Percentiles rank a stretch among this genome's conserved stretches.
These are phyloP conservation scores for Acanthisitta chloris DNA, from an alignment of 2,113 vertebrate species.

Conservation along the genomic window DNA sequence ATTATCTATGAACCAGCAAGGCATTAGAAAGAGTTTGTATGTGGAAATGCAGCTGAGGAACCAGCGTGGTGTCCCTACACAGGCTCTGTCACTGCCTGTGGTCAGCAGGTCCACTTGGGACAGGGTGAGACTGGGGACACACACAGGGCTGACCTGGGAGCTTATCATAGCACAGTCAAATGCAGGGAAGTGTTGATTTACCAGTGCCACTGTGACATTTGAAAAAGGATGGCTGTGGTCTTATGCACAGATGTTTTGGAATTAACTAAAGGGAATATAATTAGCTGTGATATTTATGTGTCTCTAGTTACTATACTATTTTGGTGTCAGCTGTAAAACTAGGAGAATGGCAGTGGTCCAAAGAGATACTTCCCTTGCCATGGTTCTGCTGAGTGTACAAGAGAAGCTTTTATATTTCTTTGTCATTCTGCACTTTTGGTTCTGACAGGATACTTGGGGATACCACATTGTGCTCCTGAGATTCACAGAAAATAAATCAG, in stretches of 20 bases:
- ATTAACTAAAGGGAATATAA: neutral
- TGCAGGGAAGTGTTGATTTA: neutral
- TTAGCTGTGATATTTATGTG: slow-evolving; percentile 1
- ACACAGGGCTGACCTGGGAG: neutral
- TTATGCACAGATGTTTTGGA: neutral
- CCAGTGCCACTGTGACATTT: neutral
- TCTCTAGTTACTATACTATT: neutral
- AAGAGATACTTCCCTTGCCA: neutral
- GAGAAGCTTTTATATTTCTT: neutral
- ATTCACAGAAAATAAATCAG: neutral
- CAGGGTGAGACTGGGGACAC: neutral
- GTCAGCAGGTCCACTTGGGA: neutral
- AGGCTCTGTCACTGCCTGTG: neutral
- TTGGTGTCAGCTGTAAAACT: neutral
- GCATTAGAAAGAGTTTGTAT: neutral
- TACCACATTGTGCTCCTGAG: neutral
- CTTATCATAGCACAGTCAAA: neutral
- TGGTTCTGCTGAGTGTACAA: neutral
- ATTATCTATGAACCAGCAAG: neutral
- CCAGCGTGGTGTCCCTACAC: neutral
- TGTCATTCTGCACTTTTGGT: neutral
- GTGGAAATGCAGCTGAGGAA: neutral
- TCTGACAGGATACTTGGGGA: neutral
- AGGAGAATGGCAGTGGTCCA: neutral
- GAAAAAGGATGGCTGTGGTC: neutral